These are phyloP conservation scores for Neoniphon sammara DNA, from an alignment of 2,797 vertebrate genomes.

Conservation along the genomic window DNA sequence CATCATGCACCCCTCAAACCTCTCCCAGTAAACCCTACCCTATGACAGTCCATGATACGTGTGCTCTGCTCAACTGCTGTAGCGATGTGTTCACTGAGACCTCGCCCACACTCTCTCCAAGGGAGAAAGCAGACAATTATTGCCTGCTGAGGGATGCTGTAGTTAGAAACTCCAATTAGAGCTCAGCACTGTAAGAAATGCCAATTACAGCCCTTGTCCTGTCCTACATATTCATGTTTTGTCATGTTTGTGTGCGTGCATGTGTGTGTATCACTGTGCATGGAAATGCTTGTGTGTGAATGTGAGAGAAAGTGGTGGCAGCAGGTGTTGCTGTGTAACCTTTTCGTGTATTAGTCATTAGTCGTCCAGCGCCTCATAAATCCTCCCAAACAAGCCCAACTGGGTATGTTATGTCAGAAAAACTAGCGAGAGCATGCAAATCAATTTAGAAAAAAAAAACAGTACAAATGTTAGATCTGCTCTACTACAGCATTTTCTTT, in stretches of 20 bases:
- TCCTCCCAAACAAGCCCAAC: conserved; percentile 37
- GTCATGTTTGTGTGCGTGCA: conserved; percentile 13
- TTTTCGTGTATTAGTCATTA: conserved; percentile 60
- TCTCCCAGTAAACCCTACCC: conserved; percentile 3
- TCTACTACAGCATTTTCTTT: conserved; percentile 19
- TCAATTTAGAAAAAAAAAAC: conserved; percentile 22
- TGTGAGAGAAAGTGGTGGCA: conserved; percentile 1
- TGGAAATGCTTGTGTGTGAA: neutral
- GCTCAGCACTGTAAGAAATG: conserved; percentile 45
- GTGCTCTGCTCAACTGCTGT: conserved; percentile 31
- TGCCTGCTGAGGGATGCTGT: conserved; percentile 47
- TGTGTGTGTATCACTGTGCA: neutral
- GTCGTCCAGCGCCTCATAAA: conserved; percentile 42
- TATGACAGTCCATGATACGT: conserved; percentile 41
- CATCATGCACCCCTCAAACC: conserved; percentile 1
- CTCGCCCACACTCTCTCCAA: conserved; percentile 46
- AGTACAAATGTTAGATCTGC: neutral
- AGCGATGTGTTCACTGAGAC: conserved; percentile 54
- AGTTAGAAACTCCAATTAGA: conserved; percentile 63
- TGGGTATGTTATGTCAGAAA: conserved; percentile 44
- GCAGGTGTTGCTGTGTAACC: conserved; percentile 49
- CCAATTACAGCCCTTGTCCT: conserved; percentile 46
- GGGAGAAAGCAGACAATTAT: conserved; percentile 54
- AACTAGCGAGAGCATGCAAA: conserved; percentile 19
- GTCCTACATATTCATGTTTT: conserved; percentile 54